Evolutionary conservation across 2,888 invertebrate genomes (phyloP).

Genomic region (Chesias legatella): DNA sequence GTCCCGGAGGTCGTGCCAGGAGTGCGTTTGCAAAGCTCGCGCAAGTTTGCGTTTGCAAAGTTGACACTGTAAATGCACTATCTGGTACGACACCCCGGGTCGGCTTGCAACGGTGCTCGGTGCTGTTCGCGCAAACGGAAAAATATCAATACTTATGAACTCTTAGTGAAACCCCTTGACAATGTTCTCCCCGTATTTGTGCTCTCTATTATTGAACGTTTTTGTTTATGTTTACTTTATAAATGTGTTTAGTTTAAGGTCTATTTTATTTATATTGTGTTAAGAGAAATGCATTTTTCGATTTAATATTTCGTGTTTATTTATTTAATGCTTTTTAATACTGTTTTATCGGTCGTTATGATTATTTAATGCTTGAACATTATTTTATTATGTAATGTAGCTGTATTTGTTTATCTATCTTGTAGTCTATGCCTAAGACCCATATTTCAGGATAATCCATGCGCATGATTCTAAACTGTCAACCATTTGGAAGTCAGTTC

Average conservation of each 20-base stretch:
- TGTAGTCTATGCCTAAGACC: neutral
- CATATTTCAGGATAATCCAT: neutral
- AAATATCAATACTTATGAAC: slow-evolving; percentile 53
- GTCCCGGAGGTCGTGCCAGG: slow-evolving; percentile 97
- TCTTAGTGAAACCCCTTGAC: slow-evolving; percentile 44
- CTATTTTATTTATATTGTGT: slow-evolving; percentile 11
- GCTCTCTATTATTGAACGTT: slow-evolving; percentile 12
- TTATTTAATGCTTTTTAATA: slow-evolving; percentile 21
- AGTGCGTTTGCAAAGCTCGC: slow-evolving; percentile 95
- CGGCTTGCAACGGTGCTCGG: slow-evolving; percentile 74
- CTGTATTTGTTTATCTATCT: neutral
- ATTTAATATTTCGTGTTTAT: neutral
- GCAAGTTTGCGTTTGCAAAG: slow-evolving; percentile 75
- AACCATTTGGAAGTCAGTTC: too few species aligned
- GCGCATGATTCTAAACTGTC: too few species aligned
- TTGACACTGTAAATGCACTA: slow-evolving; percentile 99
- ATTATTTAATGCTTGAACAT: neutral
- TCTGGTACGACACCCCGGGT: slow-evolving; percentile 98
- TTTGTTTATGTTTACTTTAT: slow-evolving; percentile 5
- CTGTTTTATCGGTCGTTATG: slow-evolving; percentile 1
- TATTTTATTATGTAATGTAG: neutral
- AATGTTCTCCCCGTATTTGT: slow-evolving; percentile 11
- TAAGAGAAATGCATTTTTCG: slow-evolving; percentile 17
- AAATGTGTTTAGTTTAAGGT: slow-evolving; percentile 10
- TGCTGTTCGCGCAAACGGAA: slow-evolving; percentile 56